Evolutionary conservation across 2,113 vertebrate genomes (phyloP).

Genomic region (Prolemur simus): DNA sequence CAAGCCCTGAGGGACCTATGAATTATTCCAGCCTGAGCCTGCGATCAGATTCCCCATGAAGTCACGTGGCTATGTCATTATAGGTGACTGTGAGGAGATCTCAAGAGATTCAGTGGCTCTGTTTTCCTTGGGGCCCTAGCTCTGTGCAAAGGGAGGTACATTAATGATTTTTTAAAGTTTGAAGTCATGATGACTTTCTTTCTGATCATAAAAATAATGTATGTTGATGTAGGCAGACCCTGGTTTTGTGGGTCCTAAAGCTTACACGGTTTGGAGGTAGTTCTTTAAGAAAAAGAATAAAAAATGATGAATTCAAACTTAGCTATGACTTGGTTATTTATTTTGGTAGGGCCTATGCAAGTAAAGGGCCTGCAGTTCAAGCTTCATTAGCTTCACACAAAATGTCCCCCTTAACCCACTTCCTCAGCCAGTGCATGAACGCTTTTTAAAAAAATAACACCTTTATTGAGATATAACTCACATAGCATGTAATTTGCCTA

Average conservation of each 20-base stretch:
- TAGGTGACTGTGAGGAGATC: background rate
- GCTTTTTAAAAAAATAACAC: background rate
- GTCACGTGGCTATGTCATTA: background rate
- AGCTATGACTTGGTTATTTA: background rate
- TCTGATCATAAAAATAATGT: background rate
- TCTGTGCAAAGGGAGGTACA: background rate
- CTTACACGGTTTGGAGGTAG: background rate
- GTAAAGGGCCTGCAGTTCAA: background rate
- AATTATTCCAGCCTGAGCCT: background rate
- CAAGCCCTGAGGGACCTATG: background rate
- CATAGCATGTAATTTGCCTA: background rate
- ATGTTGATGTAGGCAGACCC: background rate
- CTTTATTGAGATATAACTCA: background rate
- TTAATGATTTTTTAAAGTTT: background rate
- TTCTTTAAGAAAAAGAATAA: slow-evolving; percentile 10
- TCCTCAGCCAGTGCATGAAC: background rate
- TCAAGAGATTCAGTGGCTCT: background rate
- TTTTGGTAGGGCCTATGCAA: background rate
- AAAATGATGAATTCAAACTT: background rate
- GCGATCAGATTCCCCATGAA: background rate
- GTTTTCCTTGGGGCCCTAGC: background rate
- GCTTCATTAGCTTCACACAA: background rate
- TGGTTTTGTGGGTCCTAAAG: background rate
- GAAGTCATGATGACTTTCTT: background rate
- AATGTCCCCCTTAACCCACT: background rate